These are phyloP conservation scores for Glaucopsyche alexis DNA, from an alignment of 2,888 invertebrate species.

Conservation along the genomic window DNA sequence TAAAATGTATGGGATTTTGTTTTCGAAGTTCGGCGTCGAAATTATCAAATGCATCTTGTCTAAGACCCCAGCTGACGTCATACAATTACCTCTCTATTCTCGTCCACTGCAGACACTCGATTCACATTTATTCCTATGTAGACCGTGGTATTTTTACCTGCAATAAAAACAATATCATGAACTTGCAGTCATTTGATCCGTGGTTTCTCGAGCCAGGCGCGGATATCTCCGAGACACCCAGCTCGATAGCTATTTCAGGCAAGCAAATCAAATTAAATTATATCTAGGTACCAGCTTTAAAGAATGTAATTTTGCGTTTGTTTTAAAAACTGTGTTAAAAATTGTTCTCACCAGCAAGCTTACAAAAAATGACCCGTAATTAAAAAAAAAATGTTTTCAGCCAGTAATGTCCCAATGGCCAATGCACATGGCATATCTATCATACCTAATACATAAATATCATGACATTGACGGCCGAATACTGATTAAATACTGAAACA, in stretches of 20 bases:
- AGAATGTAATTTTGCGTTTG: neutral
- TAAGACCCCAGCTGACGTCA: neutral
- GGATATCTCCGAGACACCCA: conserved; percentile 44
- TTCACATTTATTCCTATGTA: conserved; percentile 82
- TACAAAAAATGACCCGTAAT: no score
- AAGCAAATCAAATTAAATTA: conserved; percentile 11
- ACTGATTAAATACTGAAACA: no score
- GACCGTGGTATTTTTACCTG: conserved; percentile 80
- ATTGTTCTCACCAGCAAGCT: neutral
- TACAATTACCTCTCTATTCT: conserved; percentile 80
- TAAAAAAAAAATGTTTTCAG: no score
- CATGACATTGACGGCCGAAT: no score
- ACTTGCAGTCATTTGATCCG: conserved; percentile 42
- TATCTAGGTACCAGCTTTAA: neutral
- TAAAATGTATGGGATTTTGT: no score
- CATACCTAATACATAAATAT: no score
- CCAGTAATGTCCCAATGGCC: no score
- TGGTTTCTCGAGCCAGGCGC: conserved; percentile 39
- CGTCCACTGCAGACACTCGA: conserved; percentile 82
- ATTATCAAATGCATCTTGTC: no score
- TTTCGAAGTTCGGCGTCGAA: no score
- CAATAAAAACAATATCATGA: conserved; percentile 47
- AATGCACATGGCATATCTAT: no score
- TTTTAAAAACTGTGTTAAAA: neutral
- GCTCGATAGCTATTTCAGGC: conserved; percentile 29